These are phyloP conservation scores for Galagoides demidoff DNA, from an alignment of 2,797 vertebrate genomes.

Conservation along the genomic window DNA sequence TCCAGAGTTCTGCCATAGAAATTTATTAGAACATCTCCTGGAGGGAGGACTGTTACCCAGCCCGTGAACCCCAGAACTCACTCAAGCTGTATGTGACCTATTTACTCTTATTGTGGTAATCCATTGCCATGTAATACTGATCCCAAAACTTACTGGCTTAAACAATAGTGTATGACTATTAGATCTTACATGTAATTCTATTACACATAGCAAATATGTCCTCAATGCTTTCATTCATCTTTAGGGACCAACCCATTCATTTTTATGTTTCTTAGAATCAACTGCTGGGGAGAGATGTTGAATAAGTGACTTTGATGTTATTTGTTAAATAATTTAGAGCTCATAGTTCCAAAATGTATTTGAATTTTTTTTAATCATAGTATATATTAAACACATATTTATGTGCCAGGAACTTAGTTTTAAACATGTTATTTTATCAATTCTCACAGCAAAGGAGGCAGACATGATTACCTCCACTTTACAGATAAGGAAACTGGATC, in stretches of 20 bases:
- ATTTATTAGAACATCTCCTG: not conserved
- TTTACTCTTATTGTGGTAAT: not conserved
- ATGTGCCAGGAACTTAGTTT: not conserved
- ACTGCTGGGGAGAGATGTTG: not conserved
- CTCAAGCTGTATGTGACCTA: not conserved
- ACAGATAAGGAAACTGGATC: not conserved
- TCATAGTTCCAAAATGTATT: not conserved
- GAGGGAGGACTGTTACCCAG: not conserved
- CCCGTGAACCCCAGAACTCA: not conserved
- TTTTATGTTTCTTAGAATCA: slow-evolving; percentile 14
- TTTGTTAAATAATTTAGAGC: slow-evolving; percentile 20
- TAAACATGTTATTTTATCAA: not conserved
- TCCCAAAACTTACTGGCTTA: not conserved
- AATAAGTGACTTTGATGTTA: not conserved
- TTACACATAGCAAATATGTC: not conserved
- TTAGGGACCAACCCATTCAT: not conserved
- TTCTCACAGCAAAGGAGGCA: not conserved
- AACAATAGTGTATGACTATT: not conserved
- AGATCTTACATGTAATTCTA: not conserved
- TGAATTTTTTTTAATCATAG: slow-evolving; percentile 9
- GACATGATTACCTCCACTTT: not conserved
- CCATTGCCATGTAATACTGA: not conserved
- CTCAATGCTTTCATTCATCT: not conserved
- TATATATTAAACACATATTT: not conserved
- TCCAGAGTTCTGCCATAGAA: not conserved